Evolutionary conservation across 2,888 invertebrate species (phyloP), one percentile per base, ranked within the genome.

Genomic region (Hirtodrosophila cameraria): DNA sequence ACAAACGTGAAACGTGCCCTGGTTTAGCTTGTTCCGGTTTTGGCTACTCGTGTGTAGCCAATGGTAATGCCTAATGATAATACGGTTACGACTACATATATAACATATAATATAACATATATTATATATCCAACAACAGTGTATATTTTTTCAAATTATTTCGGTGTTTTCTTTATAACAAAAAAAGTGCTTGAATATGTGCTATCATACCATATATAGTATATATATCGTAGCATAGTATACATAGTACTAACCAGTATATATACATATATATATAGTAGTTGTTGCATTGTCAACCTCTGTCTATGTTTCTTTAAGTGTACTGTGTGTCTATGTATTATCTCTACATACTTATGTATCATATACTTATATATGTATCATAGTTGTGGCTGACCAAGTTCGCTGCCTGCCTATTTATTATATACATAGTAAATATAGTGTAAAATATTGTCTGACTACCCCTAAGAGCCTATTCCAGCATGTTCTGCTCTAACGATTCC

Each of bases 1-100:
- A 70, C 57, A 62, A 70, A 75, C 70, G 75, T 71, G 70, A 62
- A 70, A 75, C 70, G 75, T 71, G 70, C 57, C 70, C 70, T 71
- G 75, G 70, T 75, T 71, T 69, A 75, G 75, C 63, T 75, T 71
- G 70, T 71, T 71, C 75, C 70, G 70, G 70, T 71, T 58, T 57
- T 69, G 75, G 70, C 70, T 62, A 63, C 63, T 52, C 75, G 71
- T 75, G 57, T 62, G 62, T 71, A 69, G 70, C 50, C 70, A 53
- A 75, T 75, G 70, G 75, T 71, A 71, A 75, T 71, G 67, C 59
- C 52, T 41, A 49, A 49, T 72, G 60, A 48, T 72, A 52, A 48
- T 52, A 48, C 43, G 50, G 33, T 38, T 46, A 41, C 31, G 13
- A 30, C 43, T 45, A 27, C 38, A 46, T 41, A 42, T 11, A 8